phyloP scores from a whole-genome alignment of 1,140 invertebrate species.

The Drosophila burlai region DNA sequence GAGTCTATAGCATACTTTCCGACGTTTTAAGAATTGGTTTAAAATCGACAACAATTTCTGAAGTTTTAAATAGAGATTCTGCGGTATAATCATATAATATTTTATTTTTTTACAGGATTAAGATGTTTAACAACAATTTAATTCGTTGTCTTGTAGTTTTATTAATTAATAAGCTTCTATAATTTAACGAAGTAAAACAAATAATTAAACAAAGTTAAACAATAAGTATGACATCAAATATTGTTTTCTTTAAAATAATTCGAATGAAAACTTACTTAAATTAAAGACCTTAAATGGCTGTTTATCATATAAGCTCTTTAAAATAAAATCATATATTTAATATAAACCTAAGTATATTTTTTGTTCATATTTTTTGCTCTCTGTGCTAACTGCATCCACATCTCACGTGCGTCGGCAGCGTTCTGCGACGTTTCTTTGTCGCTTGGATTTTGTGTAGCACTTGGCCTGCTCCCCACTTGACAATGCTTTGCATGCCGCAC shows the following conservation, averaged over 20 bases:
- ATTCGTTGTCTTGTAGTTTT: too few relatives aligned
- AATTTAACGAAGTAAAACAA: background rate
- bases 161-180: background rate
- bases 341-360: background rate
- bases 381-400: constrained; percentile 43
- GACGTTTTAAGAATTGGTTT: background rate
- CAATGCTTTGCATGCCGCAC: constrained; percentile 76
- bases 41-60: background rate
- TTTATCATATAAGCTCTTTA: too few relatives aligned
- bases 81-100: background rate
- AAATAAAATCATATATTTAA: background rate
- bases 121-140: background rate
- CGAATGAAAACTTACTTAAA: too few relatives aligned
- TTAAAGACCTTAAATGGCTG: too few relatives aligned
- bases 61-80: background rate
- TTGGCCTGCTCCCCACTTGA: constrained; percentile 76
- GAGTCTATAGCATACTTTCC: background rate
- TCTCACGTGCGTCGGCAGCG: constrained; percentile 54
- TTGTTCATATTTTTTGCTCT: background rate
- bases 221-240: background rate
- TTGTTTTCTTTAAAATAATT: too few relatives aligned
- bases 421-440: constrained; percentile 62
- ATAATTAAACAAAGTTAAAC: background rate
- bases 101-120: background rate
- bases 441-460: constrained; percentile 72